Evolutionary conservation across 2,797 vertebrate species (phyloP).

Genomic region (Micromesistius poutassou): DNA sequence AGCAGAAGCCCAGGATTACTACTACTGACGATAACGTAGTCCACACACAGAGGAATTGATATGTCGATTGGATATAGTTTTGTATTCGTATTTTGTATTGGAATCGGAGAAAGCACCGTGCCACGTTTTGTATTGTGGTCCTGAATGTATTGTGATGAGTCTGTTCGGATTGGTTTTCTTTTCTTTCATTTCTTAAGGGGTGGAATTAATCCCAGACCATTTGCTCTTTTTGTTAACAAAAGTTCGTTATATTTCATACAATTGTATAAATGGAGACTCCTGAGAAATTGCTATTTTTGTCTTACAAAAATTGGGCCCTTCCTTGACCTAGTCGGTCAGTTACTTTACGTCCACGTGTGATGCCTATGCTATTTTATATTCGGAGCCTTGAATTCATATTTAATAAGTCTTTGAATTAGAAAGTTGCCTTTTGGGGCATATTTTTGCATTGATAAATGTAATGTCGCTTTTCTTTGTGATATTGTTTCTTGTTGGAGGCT

Average conservation of each 20-base stretch:
- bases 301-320: neutral
- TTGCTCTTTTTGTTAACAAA: neutral
- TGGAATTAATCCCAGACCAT: neutral
- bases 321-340: neutral
- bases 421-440: constrained; percentile 5
- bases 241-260: constrained; percentile 8
- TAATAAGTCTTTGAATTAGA: neutral
- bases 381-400: neutral
- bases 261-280: constrained; percentile 1
- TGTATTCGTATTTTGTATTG: constrained; percentile 41
- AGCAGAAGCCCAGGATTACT: neutral
- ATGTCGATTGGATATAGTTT: constrained; percentile 33
- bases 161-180: neutral
- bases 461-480: neutral
- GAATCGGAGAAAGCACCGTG: constrained; percentile 18
- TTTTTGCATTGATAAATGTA: neutral
- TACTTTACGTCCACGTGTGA: neutral
- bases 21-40: constrained; percentile 3
- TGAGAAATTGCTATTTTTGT: constrained; percentile 2
- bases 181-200: neutral
- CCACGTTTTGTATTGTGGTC: constrained; percentile 12
- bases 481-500: constrained; percentile 2
- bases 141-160: constrained; percentile 20
- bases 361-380: constrained; percentile 3
- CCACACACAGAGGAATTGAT: neutral